These are phyloP conservation scores for Eupithecia subumbrata DNA, from an alignment of 2,888 invertebrate species.

Conservation along the genomic window DNA sequence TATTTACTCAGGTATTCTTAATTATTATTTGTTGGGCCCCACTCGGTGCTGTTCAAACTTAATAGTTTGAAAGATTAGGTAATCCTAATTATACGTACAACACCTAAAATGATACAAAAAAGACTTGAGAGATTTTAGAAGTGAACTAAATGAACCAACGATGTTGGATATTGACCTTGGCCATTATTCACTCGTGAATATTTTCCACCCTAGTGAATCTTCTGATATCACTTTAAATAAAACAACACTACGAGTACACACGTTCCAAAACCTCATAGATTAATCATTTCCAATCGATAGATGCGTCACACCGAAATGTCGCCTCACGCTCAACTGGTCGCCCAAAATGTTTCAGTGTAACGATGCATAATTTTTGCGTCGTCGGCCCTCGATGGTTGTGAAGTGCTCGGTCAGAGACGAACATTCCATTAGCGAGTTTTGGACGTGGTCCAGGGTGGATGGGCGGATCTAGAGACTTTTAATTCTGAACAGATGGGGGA, in stretches of 20 bases:
- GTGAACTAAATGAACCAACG: too few relatives aligned
- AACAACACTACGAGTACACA: background rate
- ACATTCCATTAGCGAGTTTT: conserved; percentile 77
- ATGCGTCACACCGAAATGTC: conserved; percentile 43
- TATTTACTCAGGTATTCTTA: too few relatives aligned
- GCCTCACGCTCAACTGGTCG: conserved; percentile 40
- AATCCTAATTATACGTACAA: too few relatives aligned
- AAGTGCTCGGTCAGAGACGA: conserved; percentile 73
- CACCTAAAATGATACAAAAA: too few relatives aligned
- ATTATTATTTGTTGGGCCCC: too few relatives aligned
- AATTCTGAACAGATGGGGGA: conserved; percentile 49
- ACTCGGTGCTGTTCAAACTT: too few relatives aligned
- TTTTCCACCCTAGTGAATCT: background rate
- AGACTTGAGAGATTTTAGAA: too few relatives aligned
- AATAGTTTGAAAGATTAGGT: too few relatives aligned
- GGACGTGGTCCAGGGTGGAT: conserved; percentile 68
- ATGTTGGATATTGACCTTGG: background rate
- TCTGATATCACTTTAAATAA: background rate
- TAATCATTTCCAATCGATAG: conserved; percentile 31
- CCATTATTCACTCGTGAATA: background rate
- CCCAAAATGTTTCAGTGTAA: conserved; percentile 56
- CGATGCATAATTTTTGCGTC: conserved; percentile 71
- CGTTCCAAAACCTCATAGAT: conserved; percentile 9
- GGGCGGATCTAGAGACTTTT: conserved; percentile 52
- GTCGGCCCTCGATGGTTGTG: conserved; percentile 62